These are phyloP conservation scores for Metallyticus violacea DNA, from an alignment of 2,888 invertebrate genomes.

Conservation along the genomic window DNA sequence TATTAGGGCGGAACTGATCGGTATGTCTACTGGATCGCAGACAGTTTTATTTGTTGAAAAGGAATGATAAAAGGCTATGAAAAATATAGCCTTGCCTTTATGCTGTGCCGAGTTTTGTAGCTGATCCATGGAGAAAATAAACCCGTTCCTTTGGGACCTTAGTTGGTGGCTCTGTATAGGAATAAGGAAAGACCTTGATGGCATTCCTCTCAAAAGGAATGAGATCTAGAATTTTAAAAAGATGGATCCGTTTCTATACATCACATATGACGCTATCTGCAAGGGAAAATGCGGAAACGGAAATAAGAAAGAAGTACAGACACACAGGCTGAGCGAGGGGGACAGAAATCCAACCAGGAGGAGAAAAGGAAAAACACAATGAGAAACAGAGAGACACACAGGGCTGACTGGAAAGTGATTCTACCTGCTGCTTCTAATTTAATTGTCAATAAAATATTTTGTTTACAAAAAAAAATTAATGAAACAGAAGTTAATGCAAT, in stretches of 20 bases:
- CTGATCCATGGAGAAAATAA: not conserved
- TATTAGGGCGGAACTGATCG: no score
- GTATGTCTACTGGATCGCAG: no score
- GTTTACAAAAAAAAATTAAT: no score
- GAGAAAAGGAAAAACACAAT: not conserved
- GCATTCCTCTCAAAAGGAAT: not conserved
- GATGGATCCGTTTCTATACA: not conserved
- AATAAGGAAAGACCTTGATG: not conserved
- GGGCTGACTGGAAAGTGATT: not conserved
- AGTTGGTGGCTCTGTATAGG: not conserved
- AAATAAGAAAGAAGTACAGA: not conserved
- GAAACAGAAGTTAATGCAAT: no score
- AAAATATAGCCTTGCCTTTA: not conserved
- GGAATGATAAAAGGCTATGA: not conserved
- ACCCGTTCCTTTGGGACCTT: not conserved
- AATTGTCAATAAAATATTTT: no score
- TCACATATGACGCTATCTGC: not conserved
- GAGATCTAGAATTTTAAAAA: not conserved
- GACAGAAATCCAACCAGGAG: not conserved
- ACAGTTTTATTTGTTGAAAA: not conserved
- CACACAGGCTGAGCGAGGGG: no score
- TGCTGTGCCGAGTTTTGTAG: no score
- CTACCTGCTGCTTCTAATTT: no score
- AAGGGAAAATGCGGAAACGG: not conserved
- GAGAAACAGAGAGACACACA: not conserved